These are phyloP conservation scores for Idaea aversata DNA, from an alignment of 2,888 invertebrate genomes.

Conservation along the genomic window DNA sequence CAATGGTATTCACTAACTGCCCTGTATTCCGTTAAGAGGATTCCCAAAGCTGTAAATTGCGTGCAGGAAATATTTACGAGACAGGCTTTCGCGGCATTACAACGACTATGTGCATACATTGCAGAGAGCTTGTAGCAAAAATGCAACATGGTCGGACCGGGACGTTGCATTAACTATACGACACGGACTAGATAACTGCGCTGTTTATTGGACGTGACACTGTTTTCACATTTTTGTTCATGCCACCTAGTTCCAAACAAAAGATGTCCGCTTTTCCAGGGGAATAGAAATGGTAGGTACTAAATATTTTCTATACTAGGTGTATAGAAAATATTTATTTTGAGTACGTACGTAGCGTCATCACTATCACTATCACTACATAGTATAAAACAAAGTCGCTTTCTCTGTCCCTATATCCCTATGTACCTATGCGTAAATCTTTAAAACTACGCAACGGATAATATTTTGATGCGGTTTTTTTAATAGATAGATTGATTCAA, in stretches of 20 bases:
- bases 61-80: conserved; percentile 77
- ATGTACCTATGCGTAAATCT: too few species aligned
- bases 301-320: too few species aligned
- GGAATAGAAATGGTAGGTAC: not conserved
- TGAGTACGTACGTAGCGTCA: too few species aligned
- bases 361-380: too few species aligned
- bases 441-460: too few species aligned
- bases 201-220: conserved; percentile 45
- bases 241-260: conserved; percentile 31
- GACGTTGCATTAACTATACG: conserved; percentile 45
- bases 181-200: conserved; percentile 46
- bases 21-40: conserved; percentile 76
- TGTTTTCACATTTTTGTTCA: conserved; percentile 35
- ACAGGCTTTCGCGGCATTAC: conserved; percentile 73
- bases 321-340: too few species aligned
- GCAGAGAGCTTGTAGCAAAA: conserved; percentile 64
- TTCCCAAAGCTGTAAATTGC: conserved; percentile 77
- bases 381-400: too few species aligned
- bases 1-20: conserved; percentile 69
- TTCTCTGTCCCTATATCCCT: too few species aligned
- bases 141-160: conserved; percentile 45
- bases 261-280: conserved; percentile 5
- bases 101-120: conserved; percentile 66
- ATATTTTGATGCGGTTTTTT: too few species aligned
- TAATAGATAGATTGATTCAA: too few species aligned